phyloP scores from a whole-genome alignment of 1,140 invertebrate genomes.

The Brachionus sp. region DNA sequence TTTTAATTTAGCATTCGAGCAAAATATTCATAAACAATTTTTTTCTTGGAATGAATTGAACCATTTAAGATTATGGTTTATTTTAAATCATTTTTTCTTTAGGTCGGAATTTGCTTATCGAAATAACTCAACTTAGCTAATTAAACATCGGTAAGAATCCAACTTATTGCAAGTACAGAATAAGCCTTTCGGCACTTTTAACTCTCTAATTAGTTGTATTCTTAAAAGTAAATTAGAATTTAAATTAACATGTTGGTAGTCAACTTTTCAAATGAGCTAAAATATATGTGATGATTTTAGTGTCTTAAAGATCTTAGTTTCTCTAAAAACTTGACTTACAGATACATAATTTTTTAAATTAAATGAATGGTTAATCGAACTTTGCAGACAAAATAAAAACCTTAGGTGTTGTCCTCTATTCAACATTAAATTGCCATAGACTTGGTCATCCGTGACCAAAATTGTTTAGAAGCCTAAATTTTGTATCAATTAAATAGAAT shows the following conservation, averaged over 20 bases:
- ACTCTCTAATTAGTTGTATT: neutral
- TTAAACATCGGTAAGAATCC: constrained; percentile 1
- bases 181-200: neutral
- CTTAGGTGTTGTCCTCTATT: neutral
- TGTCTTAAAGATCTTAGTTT: neutral
- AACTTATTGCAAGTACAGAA: neutral
- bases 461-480: neutral
- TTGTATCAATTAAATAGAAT: neutral
- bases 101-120: neutral
- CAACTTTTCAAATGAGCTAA: neutral
- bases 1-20: neutral
- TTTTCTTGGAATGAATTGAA: neutral
- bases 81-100: neutral
- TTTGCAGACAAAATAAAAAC: neutral
- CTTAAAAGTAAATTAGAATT: neutral
- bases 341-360: neutral
- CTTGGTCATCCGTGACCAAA: neutral
- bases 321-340: neutral
- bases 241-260: neutral
- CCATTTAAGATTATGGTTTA: neutral
- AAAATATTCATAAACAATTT: constrained; percentile 1
- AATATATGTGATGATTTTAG: neutral
- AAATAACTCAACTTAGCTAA: neutral
- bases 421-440: neutral
- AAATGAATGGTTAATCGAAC: neutral